Conservation (phyloP, 2,888 invertebrate genomes). For the Halocaridina rubra region DNA sequence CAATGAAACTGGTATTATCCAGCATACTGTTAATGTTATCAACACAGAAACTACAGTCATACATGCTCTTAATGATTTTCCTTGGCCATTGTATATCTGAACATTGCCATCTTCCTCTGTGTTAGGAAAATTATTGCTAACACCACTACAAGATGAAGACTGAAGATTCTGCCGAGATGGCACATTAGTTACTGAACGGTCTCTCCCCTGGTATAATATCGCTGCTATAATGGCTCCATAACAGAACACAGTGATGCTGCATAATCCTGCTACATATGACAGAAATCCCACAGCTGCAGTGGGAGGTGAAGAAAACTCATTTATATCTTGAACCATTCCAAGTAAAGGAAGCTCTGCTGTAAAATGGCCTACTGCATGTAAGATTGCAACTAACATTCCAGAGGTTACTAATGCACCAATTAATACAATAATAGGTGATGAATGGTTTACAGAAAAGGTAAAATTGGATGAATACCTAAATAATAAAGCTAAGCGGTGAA, state of each 20-base stretch:
- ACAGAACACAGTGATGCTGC: neutral
- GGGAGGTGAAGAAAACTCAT: neutral
- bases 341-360: neutral
- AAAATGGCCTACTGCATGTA: conserved; percentile 9
- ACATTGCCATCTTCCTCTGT: neutral
- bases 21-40: conserved; percentile 26
- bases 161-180: neutral
- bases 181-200: neutral
- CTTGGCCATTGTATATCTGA: neutral
- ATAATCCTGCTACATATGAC: conserved; percentile 3
- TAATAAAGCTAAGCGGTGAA: conserved; percentile 24
- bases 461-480: neutral
- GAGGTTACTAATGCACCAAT: neutral
- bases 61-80: conserved; percentile 10
- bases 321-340: neutral
- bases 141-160: neutral
- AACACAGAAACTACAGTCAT: conserved; percentile 20
- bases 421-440: neutral
- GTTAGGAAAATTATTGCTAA: neutral
- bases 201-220: neutral
- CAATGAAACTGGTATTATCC: conserved; percentile 22
- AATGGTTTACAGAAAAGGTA: neutral
- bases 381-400: neutral
- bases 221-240: neutral
- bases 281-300: neutral